Conservation (phyloP, 2,797 vertebrate species). For the Tamandua tetradactyla region DNA sequence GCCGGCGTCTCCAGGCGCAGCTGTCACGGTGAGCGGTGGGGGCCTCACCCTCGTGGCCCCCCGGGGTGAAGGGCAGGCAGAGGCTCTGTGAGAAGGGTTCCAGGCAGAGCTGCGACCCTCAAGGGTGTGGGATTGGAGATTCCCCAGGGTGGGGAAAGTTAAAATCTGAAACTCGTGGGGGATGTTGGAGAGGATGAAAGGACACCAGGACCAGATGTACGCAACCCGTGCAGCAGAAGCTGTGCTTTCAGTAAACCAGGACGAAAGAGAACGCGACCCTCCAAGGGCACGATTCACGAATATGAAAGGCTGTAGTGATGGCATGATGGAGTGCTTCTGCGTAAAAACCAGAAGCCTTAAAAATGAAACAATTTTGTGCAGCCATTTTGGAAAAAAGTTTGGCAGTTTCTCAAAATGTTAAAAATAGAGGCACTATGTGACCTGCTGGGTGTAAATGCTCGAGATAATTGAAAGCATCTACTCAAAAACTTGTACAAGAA, state of each 20-base stretch:
- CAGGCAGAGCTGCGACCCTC: neutral
- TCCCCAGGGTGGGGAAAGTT: neutral
- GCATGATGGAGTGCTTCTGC: neutral
- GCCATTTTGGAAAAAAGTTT: neutral
- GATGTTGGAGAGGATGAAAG: neutral
- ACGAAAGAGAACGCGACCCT: neutral
- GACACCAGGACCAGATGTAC: neutral
- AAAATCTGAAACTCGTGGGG: neutral
- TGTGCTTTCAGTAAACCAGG: neutral
- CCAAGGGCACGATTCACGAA: neutral
- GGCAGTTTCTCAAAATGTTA: neutral
- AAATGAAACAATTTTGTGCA: neutral
- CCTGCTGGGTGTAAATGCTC: neutral
- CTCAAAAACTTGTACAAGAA: neutral
- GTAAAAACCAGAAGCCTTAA: neutral
- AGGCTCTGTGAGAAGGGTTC: neutral
- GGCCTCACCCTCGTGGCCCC: too few species aligned
- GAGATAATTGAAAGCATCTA: neutral
- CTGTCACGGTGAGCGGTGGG: neutral
- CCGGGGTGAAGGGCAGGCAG: neutral
- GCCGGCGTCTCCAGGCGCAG: neutral
- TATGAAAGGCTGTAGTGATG: neutral
- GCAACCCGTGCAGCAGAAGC: neutral
- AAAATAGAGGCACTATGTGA: neutral
- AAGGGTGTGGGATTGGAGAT: neutral